A percentile compares a stretch with the other conserved stretches of the same genome.
phyloP scores from a whole-genome alignment of 2,113 vertebrate species.

The Apus apus region DNA sequence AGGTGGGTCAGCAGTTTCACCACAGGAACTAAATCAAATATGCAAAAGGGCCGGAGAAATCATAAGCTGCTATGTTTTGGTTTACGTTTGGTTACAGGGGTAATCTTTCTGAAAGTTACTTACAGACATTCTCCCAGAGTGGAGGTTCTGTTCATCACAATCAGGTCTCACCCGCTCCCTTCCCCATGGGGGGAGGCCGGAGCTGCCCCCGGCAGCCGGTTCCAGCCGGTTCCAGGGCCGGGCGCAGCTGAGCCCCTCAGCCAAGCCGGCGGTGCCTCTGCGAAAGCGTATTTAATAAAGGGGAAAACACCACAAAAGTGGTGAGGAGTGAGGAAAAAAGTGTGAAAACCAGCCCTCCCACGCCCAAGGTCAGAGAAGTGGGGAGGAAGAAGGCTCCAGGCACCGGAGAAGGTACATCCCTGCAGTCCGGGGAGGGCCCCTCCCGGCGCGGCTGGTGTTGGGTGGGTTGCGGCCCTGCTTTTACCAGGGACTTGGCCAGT shows the following conservation, averaged over 20 bases:
- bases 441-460: too few relatives aligned
- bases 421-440: background rate
- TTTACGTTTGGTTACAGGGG: background rate
- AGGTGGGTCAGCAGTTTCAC: background rate
- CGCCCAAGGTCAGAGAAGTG: fast-evolving
- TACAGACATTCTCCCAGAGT: background rate
- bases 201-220: too few relatives aligned
- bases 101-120: background rate
- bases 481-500: background rate
- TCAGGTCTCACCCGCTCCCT: too few relatives aligned
- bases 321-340: background rate
- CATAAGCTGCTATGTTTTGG: background rate
- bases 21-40: background rate
- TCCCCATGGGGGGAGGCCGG: background rate
- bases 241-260: background rate
- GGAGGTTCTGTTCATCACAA: background rate
- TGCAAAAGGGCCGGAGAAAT: background rate
- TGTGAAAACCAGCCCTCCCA: fast-evolving
- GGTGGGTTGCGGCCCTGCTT: background rate
- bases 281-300: background rate
- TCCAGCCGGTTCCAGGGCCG: background rate
- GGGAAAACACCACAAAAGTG: background rate
- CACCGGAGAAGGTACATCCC: fast-evolving
- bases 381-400: fast-evolving
- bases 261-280: background rate